Evolutionary conservation across 2,113 vertebrate species (phyloP).

Genomic region (Siniperca knerii): DNA sequence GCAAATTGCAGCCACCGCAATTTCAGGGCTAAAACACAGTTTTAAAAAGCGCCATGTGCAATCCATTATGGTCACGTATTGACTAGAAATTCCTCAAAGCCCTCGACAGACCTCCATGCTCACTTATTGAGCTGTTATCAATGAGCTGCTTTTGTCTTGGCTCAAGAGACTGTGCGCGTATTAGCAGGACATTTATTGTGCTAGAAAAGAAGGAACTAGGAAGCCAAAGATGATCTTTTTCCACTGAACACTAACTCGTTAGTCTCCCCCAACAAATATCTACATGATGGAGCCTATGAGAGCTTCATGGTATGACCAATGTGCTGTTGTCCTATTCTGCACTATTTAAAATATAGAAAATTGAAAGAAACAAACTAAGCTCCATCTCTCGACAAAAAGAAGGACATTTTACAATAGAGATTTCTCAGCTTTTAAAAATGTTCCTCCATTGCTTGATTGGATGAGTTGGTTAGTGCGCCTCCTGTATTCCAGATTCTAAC

Average conservation of each 20-base stretch:
- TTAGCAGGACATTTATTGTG: conserved; percentile 64
- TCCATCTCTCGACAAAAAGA: neutral
- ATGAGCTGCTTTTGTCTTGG: conserved; percentile 71
- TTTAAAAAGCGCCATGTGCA: conserved; percentile 50
- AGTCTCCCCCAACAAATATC: neutral
- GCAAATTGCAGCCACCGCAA: conserved; percentile 24
- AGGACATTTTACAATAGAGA: neutral
- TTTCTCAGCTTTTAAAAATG: neutral
- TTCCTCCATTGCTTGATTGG: neutral
- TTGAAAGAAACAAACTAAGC: neutral
- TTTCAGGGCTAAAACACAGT: conserved; percentile 31
- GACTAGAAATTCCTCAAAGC: conserved; percentile 66
- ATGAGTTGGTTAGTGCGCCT: neutral
- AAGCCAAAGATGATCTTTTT: conserved; percentile 31
- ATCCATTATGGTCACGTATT: conserved; percentile 61
- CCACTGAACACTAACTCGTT: neutral
- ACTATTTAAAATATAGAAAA: neutral
- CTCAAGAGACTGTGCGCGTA: conserved; percentile 55
- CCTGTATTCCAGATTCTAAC: conserved; percentile 1
- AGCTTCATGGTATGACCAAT: neutral
- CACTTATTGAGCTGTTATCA: conserved; percentile 77
- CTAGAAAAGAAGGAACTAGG: conserved; percentile 34
- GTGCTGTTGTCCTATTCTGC: neutral
- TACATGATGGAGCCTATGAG: neutral
- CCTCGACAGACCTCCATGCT: conserved; percentile 55